Evolutionary conservation across 2,797 vertebrate species (phyloP), one percentile per base, ranked within the genome.

Genomic region (Vireo griseus): DNA sequence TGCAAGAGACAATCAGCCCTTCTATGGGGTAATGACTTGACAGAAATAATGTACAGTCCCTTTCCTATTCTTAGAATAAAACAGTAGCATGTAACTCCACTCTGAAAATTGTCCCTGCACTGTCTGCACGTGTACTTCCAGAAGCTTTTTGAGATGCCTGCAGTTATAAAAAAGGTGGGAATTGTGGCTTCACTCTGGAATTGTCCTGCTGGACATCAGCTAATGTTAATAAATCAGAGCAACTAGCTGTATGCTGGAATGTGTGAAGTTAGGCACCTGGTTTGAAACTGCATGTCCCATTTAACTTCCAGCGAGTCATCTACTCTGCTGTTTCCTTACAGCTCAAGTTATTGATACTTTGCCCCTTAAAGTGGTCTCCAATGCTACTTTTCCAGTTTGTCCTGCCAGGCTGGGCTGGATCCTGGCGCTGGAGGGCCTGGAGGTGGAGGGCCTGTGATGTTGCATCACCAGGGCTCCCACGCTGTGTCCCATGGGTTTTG

Each of bases 401-500:
- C 47, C 58, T 88, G 58, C 31, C 39, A 52, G 52, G 15, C 42
- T 83, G 48, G 40, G 20, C 51, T 91, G 57, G 24, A 25, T 89
- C 4, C 52, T 2, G 0, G 13, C 0, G 1, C 28, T 40, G 29
- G 42, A 71, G 18, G 31, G 25, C 55, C 25, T 63, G 50, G 37
- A 44, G 47, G 8, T 37, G n/a, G 22, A 72, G 25, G 16, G n/a
- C 42, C 68, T 33, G 3, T 2, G 4, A 8, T 10, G 6, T 37
- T 52, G 25, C 0, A 0, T 62, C 66, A 66, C n/a, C 13, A n/a
- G 14, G 35, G 37, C 22, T 88, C 37, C 7, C 52, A 31, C 0
- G 0, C 33, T 45, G 7, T 5, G 2, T 71, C 73, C 76, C 2
- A 0, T n/a, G 50, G n/a, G 4, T 33, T 71, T 74, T 0, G 0